Conservation (phyloP, 2,113 vertebrate genomes). For the Seriola aureovittata region DNA sequence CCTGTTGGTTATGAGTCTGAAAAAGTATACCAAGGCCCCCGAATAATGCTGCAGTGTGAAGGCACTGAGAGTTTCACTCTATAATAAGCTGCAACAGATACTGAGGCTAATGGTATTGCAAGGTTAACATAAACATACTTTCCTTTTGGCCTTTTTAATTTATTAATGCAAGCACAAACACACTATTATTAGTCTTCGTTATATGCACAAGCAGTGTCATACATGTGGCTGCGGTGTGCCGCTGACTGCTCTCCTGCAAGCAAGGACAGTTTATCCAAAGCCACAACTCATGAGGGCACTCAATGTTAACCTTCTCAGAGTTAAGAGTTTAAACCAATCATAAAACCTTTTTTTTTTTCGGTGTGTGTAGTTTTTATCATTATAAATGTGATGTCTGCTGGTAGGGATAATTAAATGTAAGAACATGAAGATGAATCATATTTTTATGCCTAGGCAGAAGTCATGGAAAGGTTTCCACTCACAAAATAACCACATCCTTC, state of each 20-base stretch:
- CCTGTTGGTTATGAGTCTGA: constrained; percentile 69
- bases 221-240: background rate
- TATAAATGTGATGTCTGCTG: background rate
- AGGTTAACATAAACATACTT: constrained; percentile 24
- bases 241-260: background rate
- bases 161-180: constrained; percentile 3
- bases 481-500: background rate
- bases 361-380: background rate
- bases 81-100: constrained; percentile 64
- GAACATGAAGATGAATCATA: background rate
- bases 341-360: background rate
- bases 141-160: constrained; percentile 21
- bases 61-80: constrained; percentile 54
- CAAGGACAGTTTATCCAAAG: background rate
- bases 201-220: background rate
- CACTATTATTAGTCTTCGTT: constrained; percentile 7
- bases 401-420: background rate
- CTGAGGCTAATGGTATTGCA: constrained; percentile 42
- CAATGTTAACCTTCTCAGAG: background rate
- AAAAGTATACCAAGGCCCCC: constrained; percentile 74
- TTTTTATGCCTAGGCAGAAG: background rate
- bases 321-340: background rate
- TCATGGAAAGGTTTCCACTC: background rate
- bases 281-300: background rate
- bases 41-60: constrained; percentile 67